Percentiles rank a stretch among this genome's conserved stretches.
Conservation (phyloP, 1,140 invertebrate genomes). For the Pogonomyrmex barbatus region DNA sequence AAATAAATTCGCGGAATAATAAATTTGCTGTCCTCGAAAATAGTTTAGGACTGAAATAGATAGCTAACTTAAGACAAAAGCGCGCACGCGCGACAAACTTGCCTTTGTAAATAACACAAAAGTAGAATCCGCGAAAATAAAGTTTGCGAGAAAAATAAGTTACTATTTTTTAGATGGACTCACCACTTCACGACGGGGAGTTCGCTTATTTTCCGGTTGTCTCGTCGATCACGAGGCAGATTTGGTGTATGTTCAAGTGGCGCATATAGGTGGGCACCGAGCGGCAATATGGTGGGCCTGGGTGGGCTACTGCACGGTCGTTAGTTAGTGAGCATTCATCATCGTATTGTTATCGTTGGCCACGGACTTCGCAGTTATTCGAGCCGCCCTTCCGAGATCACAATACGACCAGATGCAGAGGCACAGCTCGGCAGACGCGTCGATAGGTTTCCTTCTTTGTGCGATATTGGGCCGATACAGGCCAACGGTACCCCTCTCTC, state of each 20-base stretch:
- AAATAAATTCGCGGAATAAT: not conserved
- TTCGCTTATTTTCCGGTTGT: conserved; percentile 36
- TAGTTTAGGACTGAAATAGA: not conserved
- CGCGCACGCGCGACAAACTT: not conserved
- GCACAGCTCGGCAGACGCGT: conserved; percentile 20
- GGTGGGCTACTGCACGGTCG: conserved; percentile 72
- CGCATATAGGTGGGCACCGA: conserved; percentile 58
- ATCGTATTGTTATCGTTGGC: conserved; percentile 78
- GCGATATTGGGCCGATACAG: conserved; percentile 49
- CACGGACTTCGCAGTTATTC: conserved; percentile 73
- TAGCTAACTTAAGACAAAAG: not conserved
- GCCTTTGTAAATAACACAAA: not conserved
- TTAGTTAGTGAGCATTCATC: conserved; percentile 78
- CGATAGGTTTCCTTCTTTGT: conserved; percentile 68
- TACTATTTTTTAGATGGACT: conserved; percentile 10
- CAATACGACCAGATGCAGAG: conserved; percentile 73
- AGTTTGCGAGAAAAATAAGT: not conserved
- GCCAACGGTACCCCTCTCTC: not conserved
- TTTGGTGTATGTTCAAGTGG: conserved; percentile 16
- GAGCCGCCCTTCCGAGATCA: conserved; percentile 69
- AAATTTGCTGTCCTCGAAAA: not conserved
- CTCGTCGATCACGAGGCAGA: conserved; percentile 34
- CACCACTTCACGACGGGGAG: not conserved
- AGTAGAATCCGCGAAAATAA: too few species aligned
- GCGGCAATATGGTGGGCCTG: conserved; percentile 70